A percentile compares a stretch with the other conserved stretches of the same genome.
Conservation (phyloP, 2,113 vertebrate species). For the Alethe castanea region DNA sequence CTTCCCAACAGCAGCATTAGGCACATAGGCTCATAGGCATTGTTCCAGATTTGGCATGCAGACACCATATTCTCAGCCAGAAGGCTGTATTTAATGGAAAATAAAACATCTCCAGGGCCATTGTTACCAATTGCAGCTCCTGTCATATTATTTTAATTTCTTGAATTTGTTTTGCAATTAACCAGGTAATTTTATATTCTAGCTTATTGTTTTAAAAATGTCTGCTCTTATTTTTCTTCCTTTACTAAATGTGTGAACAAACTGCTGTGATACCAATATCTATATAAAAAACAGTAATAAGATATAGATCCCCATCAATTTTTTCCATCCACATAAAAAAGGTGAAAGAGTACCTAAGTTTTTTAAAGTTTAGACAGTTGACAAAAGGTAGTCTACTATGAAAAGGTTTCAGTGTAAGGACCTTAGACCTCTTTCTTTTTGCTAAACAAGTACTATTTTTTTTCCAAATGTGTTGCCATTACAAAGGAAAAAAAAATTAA, state of each 20-base stretch:
- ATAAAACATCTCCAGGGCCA: neutral
- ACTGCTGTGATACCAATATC: neutral
- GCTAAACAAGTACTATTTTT: neutral
- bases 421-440: neutral
- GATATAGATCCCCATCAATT: neutral
- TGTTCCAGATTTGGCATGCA: neutral
- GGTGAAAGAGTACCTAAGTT: neutral
- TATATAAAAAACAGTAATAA: neutral
- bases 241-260: neutral
- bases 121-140: neutral
- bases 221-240: neutral
- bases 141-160: slow-evolving; percentile 16
- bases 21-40: accelerated
- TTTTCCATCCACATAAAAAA: neutral
- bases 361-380: neutral
- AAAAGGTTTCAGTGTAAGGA: neutral
- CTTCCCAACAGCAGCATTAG: neutral
- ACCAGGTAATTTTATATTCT: neutral
- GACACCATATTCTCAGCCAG: neutral
- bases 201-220: neutral
- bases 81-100: neutral
- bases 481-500: neutral
- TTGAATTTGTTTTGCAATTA: slow-evolving; percentile 46
- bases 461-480: neutral
- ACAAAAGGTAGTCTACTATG: neutral